phyloP scores from a whole-genome alignment of 2,888 invertebrate species.

The Phragmatobia fuliginosa region DNA sequence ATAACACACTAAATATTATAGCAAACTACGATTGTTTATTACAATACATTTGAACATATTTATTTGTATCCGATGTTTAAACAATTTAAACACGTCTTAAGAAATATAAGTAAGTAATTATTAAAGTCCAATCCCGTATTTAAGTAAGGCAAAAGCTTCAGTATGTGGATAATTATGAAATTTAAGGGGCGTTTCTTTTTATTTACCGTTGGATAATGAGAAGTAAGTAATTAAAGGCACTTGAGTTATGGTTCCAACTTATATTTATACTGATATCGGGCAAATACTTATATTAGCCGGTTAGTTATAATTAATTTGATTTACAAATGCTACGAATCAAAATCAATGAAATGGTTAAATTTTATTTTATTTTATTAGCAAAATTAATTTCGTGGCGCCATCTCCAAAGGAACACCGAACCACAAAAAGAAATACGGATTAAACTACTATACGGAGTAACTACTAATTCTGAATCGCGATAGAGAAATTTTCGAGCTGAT shows the following conservation, averaged over 20 bases:
- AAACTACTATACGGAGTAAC: too few relatives aligned
- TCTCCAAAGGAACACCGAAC: too few relatives aligned
- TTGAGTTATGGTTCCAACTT: not conserved
- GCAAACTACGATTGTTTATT: not conserved
- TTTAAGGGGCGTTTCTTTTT: not conserved
- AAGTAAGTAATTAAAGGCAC: not conserved
- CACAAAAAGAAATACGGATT: too few relatives aligned
- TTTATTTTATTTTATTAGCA: too few relatives aligned
- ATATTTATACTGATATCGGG: not conserved
- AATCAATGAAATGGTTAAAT: too few relatives aligned
- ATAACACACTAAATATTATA: not conserved
- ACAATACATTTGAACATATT: not conserved
- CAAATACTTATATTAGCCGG: not conserved
- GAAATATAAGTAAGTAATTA: not conserved
- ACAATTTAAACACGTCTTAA: not conserved
- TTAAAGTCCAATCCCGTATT: not conserved
- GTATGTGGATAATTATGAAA: not conserved
- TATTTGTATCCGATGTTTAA: not conserved
- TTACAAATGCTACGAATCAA: too few relatives aligned
- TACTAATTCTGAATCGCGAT: too few relatives aligned
- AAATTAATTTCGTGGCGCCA: too few relatives aligned
- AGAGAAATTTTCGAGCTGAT: too few relatives aligned
- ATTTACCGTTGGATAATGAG: not conserved
- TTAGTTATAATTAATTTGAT: not conserved
- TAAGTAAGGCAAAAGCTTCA: not conserved